A percentile compares a stretch with the other conserved stretches of the same genome.
phyloP scores from a whole-genome alignment of 2,888 invertebrate genomes.

The Elmis aenea region DNA sequence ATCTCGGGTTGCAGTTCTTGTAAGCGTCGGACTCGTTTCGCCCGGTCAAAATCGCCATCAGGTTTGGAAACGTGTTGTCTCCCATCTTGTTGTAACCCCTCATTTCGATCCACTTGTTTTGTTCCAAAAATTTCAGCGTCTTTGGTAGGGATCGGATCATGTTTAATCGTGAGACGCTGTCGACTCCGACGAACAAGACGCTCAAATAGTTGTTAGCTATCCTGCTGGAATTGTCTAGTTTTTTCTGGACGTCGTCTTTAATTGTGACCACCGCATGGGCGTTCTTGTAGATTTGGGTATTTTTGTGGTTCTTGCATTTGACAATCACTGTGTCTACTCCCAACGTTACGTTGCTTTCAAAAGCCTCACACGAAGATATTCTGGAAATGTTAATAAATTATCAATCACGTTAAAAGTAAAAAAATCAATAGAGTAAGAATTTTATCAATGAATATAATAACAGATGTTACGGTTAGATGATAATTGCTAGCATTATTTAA shows the following conservation, averaged over 20 bases:
- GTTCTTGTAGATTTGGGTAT: constrained; percentile 48
- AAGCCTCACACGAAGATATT: constrained; percentile 47
- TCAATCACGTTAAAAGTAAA: too few relatives aligned
- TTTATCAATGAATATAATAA: too few relatives aligned
- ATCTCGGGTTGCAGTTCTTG: constrained; percentile 48
- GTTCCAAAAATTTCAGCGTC: constrained; percentile 62
- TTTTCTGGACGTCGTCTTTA: constrained; percentile 48
- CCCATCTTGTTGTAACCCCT: constrained; percentile 60
- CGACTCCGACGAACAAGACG: constrained; percentile 77
- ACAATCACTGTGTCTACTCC: constrained; percentile 50
- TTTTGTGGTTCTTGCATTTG: constrained; percentile 42
- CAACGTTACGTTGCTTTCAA: constrained; percentile 41
- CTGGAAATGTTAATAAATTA: too few relatives aligned
- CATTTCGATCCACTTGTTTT: constrained; percentile 45
- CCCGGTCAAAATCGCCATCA: constrained; percentile 78
- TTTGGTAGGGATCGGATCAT: constrained; percentile 70
- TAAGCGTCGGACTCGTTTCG: constrained; percentile 47
- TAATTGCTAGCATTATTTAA: too few relatives aligned
- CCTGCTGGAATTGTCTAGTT: constrained; percentile 30
- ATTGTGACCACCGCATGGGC: constrained; percentile 53
- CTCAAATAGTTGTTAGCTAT: constrained; percentile 50
- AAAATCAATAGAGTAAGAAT: too few relatives aligned
- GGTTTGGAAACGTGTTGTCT: constrained; percentile 87
- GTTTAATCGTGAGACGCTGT: constrained; percentile 78
- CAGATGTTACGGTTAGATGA: too few relatives aligned